Base-by-base conservation (phyloP, 2,797 vertebrate genomes). In the Octomys mimax region DNA sequence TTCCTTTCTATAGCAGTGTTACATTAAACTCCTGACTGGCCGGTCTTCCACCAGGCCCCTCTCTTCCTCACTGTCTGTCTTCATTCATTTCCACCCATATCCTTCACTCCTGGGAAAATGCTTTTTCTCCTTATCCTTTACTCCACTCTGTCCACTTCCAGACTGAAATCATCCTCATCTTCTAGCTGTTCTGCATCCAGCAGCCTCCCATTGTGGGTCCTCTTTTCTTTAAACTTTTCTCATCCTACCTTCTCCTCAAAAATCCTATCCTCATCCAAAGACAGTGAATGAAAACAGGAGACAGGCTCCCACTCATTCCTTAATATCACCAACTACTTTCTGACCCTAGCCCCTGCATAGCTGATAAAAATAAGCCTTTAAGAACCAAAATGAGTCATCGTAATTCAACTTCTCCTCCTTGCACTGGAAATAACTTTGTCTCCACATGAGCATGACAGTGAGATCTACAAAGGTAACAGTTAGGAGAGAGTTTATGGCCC, bases 341-440 rank as follows among this genome's bases (percentile, higher is more conserved):
- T 91, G 87, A 93, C 39, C 78, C 14, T 33, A 71, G 26, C 54
- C 88, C 85, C 87, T 85, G 39, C 81, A 90, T 81, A 66, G 71
- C 81, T 94, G 94, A 92, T 79, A 66, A 93, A 96, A 97, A 95
- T 85, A 95, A 95, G 28, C 54, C 71, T 93, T 89, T 84, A n/a
- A 93, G 96, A 96, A 36, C 42, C 42, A 75, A 86, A 92, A 59
- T 68, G 88, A 95, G 46, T 91, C 88, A 93, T 36, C 78, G 62
- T 49, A 80, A 96, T 39, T 13, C 87, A 94, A 54, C 21, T 42
- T 54, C 52, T 66, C 21, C 18, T 80, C 24, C 18, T 1, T 75
- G 59, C 21, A 91, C 36, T 59, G 11, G 5, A 28, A 84, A 71
- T 52, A 87, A 52, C 59, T 79, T 13, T 28, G 33, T 52, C 59